Percentiles rank a stretch among this genome's conserved stretches.
phyloP scores from a whole-genome alignment of 2,888 invertebrate genomes.

The Eilema depressum region DNA sequence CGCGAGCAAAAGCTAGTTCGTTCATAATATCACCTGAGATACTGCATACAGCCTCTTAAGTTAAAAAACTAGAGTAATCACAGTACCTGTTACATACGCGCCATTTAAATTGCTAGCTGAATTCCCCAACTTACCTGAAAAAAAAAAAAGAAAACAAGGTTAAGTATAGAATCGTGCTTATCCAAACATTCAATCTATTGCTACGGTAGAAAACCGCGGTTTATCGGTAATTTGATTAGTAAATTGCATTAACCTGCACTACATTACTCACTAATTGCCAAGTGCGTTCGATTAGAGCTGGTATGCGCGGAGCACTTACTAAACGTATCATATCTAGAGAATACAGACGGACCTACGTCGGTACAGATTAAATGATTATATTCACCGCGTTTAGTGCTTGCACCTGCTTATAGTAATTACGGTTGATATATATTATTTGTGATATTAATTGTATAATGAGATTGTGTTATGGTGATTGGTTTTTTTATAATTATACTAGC shows the following conservation, averaged over 20 bases:
- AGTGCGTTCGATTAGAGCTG: slow-evolving; percentile 61
- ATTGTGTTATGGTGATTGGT: not conserved
- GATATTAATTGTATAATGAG: slow-evolving; percentile 1
- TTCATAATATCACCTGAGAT: not conserved
- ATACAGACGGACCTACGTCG: slow-evolving; percentile 41
- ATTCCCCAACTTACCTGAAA: slow-evolving; percentile 24
- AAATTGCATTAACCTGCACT: slow-evolving; percentile 58
- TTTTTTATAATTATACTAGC: not conserved
- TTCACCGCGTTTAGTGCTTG: slow-evolving; percentile 44
- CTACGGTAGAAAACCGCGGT: slow-evolving; percentile 45
- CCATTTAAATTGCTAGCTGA: not conserved
- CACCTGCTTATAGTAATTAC: slow-evolving; percentile 36
- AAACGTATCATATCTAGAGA: slow-evolving; percentile 40
- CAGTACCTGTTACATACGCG: not conserved
- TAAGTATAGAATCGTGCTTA: not conserved
- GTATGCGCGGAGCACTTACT: slow-evolving; percentile 44
- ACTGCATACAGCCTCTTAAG: not conserved
- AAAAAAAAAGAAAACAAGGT: slow-evolving; percentile 8
- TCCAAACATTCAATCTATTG: slow-evolving; percentile 21
- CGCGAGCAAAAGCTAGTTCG: too few species aligned
- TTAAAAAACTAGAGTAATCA: not conserved
- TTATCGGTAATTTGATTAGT: slow-evolving; percentile 60
- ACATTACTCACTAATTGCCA: slow-evolving; percentile 57
- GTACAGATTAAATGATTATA: slow-evolving; percentile 59
- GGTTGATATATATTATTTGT: slow-evolving; percentile 1